Percentiles rank a stretch among this genome's conserved stretches.
phyloP scores from a whole-genome alignment of 2,888 invertebrate genomes.

The Apotomis turbidana region DNA sequence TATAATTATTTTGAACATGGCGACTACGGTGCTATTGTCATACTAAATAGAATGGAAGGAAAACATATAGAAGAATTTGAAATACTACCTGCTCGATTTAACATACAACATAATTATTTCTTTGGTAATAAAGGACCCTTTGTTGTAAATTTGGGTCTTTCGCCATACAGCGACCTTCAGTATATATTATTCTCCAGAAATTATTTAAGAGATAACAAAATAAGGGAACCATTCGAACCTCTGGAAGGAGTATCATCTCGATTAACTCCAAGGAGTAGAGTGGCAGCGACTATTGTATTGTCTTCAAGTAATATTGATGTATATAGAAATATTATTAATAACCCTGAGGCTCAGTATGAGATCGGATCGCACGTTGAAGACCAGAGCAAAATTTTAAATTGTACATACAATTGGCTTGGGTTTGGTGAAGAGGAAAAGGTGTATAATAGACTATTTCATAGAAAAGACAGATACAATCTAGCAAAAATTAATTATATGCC shows the following conservation, averaged over 20 bases:
- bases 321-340: constrained; percentile 95
- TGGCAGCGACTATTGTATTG: constrained; percentile 96
- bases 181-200: constrained; percentile 93
- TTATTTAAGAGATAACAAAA: constrained; percentile 92
- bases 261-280: constrained; percentile 94
- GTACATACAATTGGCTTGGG: constrained; percentile 97
- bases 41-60: constrained; percentile 88
- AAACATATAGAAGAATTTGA: constrained; percentile 91
- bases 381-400: constrained; percentile 96
- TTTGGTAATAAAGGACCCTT: constrained; percentile 94
- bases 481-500: constrained; percentile 96
- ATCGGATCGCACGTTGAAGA: constrained; percentile 97
- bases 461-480: constrained; percentile 96
- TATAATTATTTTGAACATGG: constrained; percentile 95
- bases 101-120: constrained; percentile 95
- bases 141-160: constrained; percentile 93
- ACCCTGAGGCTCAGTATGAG: constrained; percentile 95
- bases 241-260: constrained; percentile 86
- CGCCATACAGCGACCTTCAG: constrained; percentile 93
- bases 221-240: constrained; percentile 92
- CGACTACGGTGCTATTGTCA: constrained; percentile 90
- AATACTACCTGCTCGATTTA: constrained; percentile 87
- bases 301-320: constrained; percentile 95
- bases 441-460: constrained; percentile 89
- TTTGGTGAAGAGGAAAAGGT: constrained; percentile 88